Evolutionary conservation across 2,797 vertebrate genomes (phyloP).

Genomic region (Spinus olivaceus): DNA sequence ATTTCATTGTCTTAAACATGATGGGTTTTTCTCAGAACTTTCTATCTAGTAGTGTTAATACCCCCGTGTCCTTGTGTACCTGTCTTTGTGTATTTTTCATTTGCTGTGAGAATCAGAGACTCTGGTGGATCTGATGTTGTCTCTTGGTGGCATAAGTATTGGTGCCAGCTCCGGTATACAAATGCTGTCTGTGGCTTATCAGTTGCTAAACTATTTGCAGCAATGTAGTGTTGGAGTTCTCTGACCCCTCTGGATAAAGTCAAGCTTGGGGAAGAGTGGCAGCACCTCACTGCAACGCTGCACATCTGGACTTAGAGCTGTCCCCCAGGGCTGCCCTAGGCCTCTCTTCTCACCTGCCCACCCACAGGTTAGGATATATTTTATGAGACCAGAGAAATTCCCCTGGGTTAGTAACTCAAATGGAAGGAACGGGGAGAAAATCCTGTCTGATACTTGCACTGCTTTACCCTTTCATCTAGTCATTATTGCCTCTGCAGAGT

Average conservation of each 20-base stretch:
- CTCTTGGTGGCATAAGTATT: background rate
- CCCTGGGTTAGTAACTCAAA: background rate
- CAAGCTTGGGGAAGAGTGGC: background rate
- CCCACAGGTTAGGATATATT: background rate
- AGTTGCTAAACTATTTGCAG: background rate
- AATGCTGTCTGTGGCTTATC: background rate
- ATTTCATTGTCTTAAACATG: background rate
- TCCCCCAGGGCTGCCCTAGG: background rate
- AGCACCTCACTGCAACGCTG: background rate
- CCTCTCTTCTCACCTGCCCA: background rate
- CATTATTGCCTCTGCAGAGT: slow-evolving; percentile 2
- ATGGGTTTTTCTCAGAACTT: background rate
- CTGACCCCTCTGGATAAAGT: background rate
- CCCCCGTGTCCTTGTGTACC: rapidly evolving
- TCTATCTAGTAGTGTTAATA: background rate
- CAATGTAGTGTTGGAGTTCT: rapidly evolving
- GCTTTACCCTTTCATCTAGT: slow-evolving; percentile 10
- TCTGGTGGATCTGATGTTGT: background rate
- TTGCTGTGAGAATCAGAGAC: background rate
- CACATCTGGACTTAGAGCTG: rapidly evolving
- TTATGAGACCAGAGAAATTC: background rate
- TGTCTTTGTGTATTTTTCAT: background rate
- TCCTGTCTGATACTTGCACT: background rate
- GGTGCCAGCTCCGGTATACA: background rate
- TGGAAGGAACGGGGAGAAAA: background rate